Evolutionary conservation across 2,888 invertebrate species (phyloP).

Genomic region (Uloborus plumipes): DNA sequence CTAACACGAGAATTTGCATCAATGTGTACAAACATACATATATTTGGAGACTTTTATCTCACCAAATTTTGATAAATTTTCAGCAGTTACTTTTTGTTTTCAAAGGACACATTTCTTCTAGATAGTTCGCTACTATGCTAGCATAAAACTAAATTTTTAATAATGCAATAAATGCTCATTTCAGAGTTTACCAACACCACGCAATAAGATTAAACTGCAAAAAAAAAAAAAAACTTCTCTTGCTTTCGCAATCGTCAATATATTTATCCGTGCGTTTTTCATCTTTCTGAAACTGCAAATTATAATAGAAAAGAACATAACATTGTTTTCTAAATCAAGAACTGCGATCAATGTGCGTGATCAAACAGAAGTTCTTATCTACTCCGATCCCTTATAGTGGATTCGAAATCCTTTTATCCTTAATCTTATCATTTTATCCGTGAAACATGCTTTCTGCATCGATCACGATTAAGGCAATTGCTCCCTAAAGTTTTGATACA

Average conservation of each 20-base stretch:
- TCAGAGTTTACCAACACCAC: too few species aligned
- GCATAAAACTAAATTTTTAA: too few species aligned
- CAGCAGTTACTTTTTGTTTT: too few species aligned
- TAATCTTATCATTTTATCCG: conserved; percentile 39
- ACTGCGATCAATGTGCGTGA: conserved; percentile 23
- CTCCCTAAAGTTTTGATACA: not conserved
- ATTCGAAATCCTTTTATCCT: conserved; percentile 56
- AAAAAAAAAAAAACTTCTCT: not conserved
- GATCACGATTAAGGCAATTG: conserved; percentile 44
- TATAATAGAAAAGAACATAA: not conserved
- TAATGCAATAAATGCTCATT: too few species aligned
- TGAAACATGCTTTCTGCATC: conserved; percentile 15
- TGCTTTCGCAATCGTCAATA: not conserved
- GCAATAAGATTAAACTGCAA: too few species aligned
- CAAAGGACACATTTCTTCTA: too few species aligned
- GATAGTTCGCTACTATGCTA: too few species aligned
- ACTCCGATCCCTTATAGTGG: conserved; percentile 8
- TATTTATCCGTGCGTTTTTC: not conserved
- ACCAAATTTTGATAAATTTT: too few species aligned
- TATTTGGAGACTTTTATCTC: too few species aligned
- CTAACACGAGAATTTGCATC: too few species aligned
- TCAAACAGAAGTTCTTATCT: conserved; percentile 15
- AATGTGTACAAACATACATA: too few species aligned
- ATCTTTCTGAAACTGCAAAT: not conserved
- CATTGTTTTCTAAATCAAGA: not conserved